Evolutionary conservation across 2,888 invertebrate genomes (phyloP), one percentile per base, ranked within the genome.

Genomic region (Ichneumoninae sp.): DNA sequence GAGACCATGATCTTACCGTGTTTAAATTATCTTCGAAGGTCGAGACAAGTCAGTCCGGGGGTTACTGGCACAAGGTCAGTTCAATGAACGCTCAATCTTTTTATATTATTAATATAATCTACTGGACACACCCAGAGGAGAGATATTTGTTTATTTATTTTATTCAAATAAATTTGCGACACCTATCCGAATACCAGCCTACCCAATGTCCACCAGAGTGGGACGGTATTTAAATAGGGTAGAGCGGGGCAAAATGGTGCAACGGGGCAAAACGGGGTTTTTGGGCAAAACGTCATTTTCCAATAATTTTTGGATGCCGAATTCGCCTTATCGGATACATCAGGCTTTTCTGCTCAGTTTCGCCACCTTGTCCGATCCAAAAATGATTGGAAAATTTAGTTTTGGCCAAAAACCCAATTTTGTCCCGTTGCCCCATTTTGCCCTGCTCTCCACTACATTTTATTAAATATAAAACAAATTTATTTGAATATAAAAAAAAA

Each of bases 1-100:
- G 65, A 74, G 60, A 44, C 54, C 60, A 74, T 80, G 71, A 80
- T 82, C 84, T 81, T 84, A 84, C 82, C 82, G 82, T 84, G 79
- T 84, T 82, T 84, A 84, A 84, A 84, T 84, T 84, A 82, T 84
- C 84, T 84, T 84, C 84, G 84, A 84, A 84, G 84, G 84, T 84
- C 84, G 84, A 84, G 84, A 79, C 81, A 82, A 79, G 82, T 84
- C 82, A 84, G 82, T 74, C 82, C 84, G 84, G 82, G 78, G 74
- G 78, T 84, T 84, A 84, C 82, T 84, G 84, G 84, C 84, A 76
- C 54, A 82, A 84, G 84, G 84, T 84, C 84, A 84, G 84, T 84
- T 84, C 75, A 82, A 84, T 79, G 84, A 82, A 82, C 79, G 75
- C 84, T 33, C 75, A 74, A 79, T 71, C 66, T 79, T 81, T 71